A percentile compares a stretch with the other conserved stretches of the same genome.
Evolutionary conservation across 2,797 vertebrate species (phyloP).

Genomic region (Cichlasoma orientale): DNA sequence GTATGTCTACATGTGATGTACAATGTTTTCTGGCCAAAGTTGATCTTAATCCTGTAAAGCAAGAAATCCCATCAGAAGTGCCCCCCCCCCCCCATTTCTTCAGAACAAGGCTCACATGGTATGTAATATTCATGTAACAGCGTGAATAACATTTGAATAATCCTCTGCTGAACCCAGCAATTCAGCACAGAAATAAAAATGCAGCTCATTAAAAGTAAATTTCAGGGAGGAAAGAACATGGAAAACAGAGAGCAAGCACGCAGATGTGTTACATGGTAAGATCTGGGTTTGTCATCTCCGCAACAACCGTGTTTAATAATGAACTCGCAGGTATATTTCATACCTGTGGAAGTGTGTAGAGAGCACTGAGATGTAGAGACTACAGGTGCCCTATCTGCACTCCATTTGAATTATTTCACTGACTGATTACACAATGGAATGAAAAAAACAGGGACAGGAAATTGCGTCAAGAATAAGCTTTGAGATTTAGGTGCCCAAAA

Average conservation of each 20-base stretch:
- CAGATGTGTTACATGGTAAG: neutral
- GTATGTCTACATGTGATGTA: neutral
- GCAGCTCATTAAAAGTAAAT: conserved; percentile 33
- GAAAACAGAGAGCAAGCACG: conserved; percentile 10
- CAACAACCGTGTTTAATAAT: conserved; percentile 10
- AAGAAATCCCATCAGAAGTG: conserved; percentile 51
- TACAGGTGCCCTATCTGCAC: conserved; percentile 26
- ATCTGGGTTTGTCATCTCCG: conserved; percentile 9
- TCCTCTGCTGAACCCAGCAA: conserved; percentile 65
- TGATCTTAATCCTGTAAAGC: conserved; percentile 41
- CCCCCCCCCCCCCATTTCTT: conserved; percentile 14
- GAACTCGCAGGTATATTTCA: neutral
- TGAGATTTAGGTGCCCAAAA: conserved; percentile 53
- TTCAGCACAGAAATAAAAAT: conserved; percentile 32
- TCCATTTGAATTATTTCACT: conserved; percentile 25
- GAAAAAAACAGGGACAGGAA: conserved; percentile 29
- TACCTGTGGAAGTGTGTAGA: neutral
- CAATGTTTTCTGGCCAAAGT: conserved; percentile 19
- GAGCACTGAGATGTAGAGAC: conserved; percentile 12
- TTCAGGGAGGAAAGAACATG: conserved; percentile 1
- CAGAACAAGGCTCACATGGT: conserved; percentile 19
- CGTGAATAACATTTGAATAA: conserved; percentile 65
- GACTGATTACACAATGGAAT: conserved; percentile 21
- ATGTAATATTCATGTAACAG: conserved; percentile 60
- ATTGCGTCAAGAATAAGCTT: conserved; percentile 45